phyloP scores from a whole-genome alignment of 2,888 invertebrate species.

The Desoria tigrina region DNA sequence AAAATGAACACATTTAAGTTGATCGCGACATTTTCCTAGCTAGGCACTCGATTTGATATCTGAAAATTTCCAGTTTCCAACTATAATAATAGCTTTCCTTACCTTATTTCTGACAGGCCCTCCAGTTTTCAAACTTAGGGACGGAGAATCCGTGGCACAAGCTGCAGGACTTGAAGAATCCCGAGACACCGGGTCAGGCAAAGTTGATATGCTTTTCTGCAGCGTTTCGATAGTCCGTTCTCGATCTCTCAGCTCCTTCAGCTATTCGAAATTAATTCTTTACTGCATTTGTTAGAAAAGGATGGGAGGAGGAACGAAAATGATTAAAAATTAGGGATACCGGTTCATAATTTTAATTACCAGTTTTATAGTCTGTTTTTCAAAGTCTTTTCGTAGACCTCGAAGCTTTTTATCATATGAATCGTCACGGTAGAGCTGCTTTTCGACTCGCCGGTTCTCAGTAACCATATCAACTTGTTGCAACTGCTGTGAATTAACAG shows the following conservation, averaged over 20 bases:
- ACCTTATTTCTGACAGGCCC: slow-evolving; percentile 13
- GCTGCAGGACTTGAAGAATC: background rate
- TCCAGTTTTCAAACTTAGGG: background rate
- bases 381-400: background rate
- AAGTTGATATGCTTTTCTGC: background rate
- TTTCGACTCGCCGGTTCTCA: background rate
- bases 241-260: slow-evolving; percentile 5
- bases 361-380: background rate
- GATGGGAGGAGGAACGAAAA: too few species aligned
- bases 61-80: too few species aligned
- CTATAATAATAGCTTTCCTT: too few species aligned
- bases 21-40: too few species aligned
- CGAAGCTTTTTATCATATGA: too few species aligned
- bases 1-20: too few species aligned
- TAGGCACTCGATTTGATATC: too few species aligned
- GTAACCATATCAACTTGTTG: slow-evolving; percentile 5
- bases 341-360: slow-evolving; percentile 1
- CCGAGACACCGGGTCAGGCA: background rate
- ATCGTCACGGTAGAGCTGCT: too few species aligned
- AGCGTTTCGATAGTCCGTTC: slow-evolving; percentile 1
- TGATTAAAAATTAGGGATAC: too few species aligned
- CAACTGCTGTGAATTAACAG: slow-evolving; percentile 1
- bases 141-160: background rate
- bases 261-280: too few species aligned
- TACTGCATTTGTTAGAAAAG: too few species aligned